phyloP scores from a whole-genome alignment of 2,888 invertebrate species.

The Cantharis rustica region DNA sequence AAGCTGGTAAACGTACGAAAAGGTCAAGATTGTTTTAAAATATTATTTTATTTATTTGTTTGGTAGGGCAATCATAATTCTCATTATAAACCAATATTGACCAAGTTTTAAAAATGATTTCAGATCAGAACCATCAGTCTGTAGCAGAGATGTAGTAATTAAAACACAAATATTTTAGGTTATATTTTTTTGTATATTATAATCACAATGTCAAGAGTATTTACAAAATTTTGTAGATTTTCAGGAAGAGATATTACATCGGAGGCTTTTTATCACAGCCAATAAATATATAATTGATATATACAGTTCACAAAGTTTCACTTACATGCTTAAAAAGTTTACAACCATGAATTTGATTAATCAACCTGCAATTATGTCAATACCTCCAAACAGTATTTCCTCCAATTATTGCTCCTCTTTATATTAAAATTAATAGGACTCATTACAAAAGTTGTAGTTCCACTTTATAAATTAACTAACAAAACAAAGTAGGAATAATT shows the following conservation, averaged over 20 bases:
- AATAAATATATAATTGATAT: background rate
- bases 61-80: too few relatives aligned
- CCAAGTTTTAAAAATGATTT: too few relatives aligned
- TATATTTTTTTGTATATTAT: background rate
- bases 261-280: background rate
- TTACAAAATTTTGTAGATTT: background rate
- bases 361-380: background rate
- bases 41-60: too few relatives aligned
- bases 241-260: background rate
- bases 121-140: too few relatives aligned
- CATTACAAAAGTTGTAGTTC: background rate
- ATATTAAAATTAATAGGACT: background rate
- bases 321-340: background rate
- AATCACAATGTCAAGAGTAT: slow-evolving; percentile 3
- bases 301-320: background rate
- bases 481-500: background rate
- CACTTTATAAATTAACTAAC: background rate
- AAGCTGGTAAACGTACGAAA: too few relatives aligned
- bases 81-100: too few relatives aligned
- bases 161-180: background rate
- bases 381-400: background rate
- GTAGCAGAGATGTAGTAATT: background rate
- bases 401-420: background rate
- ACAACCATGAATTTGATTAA: background rate
- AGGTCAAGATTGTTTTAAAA: too few relatives aligned